A percentile compares a stretch with the other conserved stretches of the same genome.
Evolutionary conservation across 2,888 invertebrate genomes (phyloP).

Genomic region (Pherbina coryleti): DNA sequence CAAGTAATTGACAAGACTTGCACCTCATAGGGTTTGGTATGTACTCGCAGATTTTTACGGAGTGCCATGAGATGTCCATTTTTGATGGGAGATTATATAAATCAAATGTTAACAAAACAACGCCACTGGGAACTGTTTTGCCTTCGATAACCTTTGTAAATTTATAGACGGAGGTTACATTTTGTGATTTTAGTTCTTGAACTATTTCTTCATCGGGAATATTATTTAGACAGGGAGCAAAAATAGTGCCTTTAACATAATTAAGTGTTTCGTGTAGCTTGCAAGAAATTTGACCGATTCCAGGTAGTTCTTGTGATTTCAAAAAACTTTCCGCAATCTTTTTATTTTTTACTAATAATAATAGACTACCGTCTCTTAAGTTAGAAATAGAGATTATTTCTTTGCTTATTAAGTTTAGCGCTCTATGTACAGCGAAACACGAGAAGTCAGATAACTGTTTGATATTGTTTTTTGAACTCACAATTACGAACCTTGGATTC

Average conservation of each 20-base stretch:
- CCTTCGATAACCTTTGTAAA: not conserved
- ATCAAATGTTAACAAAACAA: constrained; percentile 3
- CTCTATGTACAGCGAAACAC: constrained; percentile 6
- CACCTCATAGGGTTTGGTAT: constrained; percentile 41
- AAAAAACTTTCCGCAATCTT: not conserved
- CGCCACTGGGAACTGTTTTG: not conserved
- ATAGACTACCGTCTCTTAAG: constrained; percentile 13
- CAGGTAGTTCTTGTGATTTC: not conserved
- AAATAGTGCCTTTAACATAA: constrained; percentile 17
- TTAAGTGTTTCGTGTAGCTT: constrained; percentile 13
- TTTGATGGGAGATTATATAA: not conserved
- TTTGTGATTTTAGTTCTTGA: constrained; percentile 25
- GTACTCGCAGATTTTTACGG: no score
- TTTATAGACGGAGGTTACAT: not conserved
- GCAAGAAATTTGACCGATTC: constrained; percentile 2
- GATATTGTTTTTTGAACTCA: not conserved
- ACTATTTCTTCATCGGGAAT: constrained; percentile 35
- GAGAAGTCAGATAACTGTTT: constrained; percentile 7
- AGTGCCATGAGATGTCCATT: constrained; percentile 32
- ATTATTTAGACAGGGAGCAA: constrained; percentile 29
- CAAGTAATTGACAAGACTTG: constrained; percentile 30
- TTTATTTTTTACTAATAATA: not conserved
- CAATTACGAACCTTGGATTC: not conserved
- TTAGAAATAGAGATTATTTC: not conserved
- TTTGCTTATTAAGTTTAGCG: not conserved